Conservation (phyloP, 2,888 invertebrate species). For the Trypoxylon attenuatum region DNA sequence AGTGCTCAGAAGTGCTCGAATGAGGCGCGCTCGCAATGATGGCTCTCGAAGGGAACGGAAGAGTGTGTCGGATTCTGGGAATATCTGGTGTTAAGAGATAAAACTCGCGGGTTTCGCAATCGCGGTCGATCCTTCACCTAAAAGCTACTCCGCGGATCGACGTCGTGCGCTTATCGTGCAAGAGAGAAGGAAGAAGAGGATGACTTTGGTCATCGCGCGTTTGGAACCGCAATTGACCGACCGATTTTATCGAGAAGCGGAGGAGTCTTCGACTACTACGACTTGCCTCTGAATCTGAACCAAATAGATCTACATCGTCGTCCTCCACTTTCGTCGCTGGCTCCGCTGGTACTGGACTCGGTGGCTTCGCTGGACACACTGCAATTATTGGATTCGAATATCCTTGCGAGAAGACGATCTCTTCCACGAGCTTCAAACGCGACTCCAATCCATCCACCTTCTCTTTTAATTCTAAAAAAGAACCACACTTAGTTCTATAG, state of each 20-base stretch:
- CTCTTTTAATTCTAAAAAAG: constrained; percentile 61
- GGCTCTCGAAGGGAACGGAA: no score
- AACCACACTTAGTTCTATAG: no score
- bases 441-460: constrained; percentile 66
- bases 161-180: no score
- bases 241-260: no score
- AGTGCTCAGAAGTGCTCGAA: no score
- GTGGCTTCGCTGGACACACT: constrained; percentile 67
- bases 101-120: no score
- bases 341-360: constrained; percentile 56
- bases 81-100: constrained; percentile 72
- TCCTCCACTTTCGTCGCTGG: constrained; percentile 76
- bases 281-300: constrained; percentile 83
- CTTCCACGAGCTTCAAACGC: constrained; percentile 70
- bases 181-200: constrained; percentile 9
- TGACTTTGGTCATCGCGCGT: no score
- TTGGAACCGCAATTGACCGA: no score
- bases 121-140: no score
- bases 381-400: constrained; percentile 50
- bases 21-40: no score
- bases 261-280: no score
- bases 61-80: constrained; percentile 59
- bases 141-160: no score
- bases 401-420: constrained; percentile 22
- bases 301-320: constrained; percentile 88